A percentile compares a stretch with the other conserved stretches of the same genome.
phyloP scores from a whole-genome alignment of 2,797 vertebrate genomes.

The Okamejei kenojei region DNA sequence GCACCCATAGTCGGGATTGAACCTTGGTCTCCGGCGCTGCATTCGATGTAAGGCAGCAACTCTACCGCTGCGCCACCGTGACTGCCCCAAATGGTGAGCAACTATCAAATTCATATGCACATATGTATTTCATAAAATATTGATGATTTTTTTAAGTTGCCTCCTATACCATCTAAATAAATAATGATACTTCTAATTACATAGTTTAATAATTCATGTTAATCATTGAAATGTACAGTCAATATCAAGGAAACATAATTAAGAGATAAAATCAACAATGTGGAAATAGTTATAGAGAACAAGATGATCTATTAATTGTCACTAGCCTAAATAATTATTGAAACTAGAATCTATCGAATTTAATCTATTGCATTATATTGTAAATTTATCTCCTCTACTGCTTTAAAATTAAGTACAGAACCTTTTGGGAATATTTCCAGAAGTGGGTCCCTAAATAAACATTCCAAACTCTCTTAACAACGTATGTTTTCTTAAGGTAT shows the following conservation, averaged over 20 bases:
- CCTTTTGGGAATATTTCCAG: background rate
- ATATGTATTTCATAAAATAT: background rate
- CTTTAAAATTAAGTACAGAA: background rate
- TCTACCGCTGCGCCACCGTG: too few species aligned
- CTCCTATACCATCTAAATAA: background rate
- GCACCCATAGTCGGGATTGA: too few species aligned
- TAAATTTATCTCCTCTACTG: background rate
- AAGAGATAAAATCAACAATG: background rate
- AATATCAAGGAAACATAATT: background rate
- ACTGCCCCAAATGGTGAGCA: background rate
- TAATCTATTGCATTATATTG: background rate
- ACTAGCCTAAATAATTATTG: background rate
- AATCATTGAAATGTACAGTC: background rate
- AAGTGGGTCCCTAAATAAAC: background rate
- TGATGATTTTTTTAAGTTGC: background rate
- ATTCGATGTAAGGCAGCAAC: too few species aligned
- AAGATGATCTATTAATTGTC: background rate
- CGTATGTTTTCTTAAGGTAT: too few species aligned
- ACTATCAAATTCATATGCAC: background rate
- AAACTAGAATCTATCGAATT: background rate
- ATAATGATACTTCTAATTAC: background rate
- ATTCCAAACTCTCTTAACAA: background rate
- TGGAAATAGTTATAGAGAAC: background rate
- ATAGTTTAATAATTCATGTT: slow-evolving; percentile 4
- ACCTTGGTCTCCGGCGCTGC: too few species aligned